phyloP scores from a whole-genome alignment of 92 coral and sea anemone genomes.

The Diadumene lineata region DNA sequence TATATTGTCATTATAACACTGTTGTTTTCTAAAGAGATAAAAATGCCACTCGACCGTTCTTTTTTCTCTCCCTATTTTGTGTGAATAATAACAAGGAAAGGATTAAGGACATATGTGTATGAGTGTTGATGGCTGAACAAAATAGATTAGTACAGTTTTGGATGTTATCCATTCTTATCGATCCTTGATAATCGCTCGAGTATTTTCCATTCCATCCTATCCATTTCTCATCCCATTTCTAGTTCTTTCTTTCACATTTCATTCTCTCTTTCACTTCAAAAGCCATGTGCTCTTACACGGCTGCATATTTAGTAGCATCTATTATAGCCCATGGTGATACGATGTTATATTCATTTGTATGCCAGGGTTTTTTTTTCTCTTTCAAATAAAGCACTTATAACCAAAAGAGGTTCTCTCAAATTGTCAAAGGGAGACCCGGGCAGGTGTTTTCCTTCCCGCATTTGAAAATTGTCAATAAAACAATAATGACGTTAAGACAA shows the following conservation, averaged over 20 bases:
- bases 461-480: slow-evolving; percentile 26
- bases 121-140: slow-evolving; percentile 14
- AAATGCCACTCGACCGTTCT: too few species aligned
- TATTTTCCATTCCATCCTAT: slow-evolving; percentile 18
- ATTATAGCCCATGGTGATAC: slow-evolving; percentile 15
- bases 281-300: slow-evolving; percentile 16
- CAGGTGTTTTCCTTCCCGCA: slow-evolving; percentile 21
- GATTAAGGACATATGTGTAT: slow-evolving; percentile 19
- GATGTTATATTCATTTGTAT: not conserved
- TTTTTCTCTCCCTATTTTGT: not conserved
- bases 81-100: not conserved
- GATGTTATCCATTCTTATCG: not conserved
- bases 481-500: slow-evolving; percentile 29
- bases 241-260: slow-evolving; percentile 12
- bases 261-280: slow-evolving; percentile 18
- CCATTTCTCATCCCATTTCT: slow-evolving; percentile 18
- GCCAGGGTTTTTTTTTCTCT: not conserved
- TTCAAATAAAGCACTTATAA: slow-evolving; percentile 12
- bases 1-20: not conserved
- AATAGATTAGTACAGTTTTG: slow-evolving; percentile 2
- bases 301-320: slow-evolving; percentile 6
- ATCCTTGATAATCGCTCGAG: slow-evolving; percentile 9
- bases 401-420: slow-evolving; percentile 14
- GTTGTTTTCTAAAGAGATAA: not conserved
- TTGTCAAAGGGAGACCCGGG: slow-evolving; percentile 1